Evolutionary conservation across 2,113 vertebrate genomes (phyloP).

Genomic region (Aythya baeri): DNA sequence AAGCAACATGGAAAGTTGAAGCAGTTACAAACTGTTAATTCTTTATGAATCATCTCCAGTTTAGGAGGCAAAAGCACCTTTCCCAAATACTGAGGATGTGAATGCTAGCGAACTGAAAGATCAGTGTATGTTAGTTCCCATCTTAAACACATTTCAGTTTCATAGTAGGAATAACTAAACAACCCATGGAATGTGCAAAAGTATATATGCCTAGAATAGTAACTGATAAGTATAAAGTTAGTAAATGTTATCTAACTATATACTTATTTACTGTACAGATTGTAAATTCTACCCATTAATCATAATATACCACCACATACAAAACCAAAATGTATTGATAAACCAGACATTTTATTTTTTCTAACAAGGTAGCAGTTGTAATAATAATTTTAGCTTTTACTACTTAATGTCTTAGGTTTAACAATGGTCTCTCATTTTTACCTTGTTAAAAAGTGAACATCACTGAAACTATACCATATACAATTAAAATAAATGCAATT

Average conservation of each 20-base stretch:
- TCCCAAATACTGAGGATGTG: not conserved
- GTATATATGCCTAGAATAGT: not conserved
- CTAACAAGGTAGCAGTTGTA: not conserved
- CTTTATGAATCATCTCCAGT: not conserved
- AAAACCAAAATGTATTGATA: not conserved
- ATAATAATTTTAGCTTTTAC: not conserved
- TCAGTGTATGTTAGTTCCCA: not conserved
- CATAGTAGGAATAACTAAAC: not conserved
- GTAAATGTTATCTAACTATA: not conserved
- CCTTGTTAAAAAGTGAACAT: not conserved
- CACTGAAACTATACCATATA: not conserved
- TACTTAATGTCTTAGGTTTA: not conserved
- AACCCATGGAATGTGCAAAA: not conserved
- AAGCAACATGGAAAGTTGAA: not conserved
- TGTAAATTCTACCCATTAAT: not conserved
- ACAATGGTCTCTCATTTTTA: not conserved
- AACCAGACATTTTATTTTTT: not conserved
- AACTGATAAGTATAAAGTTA: not conserved
- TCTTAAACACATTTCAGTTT: not conserved
- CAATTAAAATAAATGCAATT: not conserved
- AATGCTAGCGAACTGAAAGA: not conserved
- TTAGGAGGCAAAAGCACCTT: not conserved
- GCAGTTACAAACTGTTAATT: not conserved
- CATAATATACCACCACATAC: not conserved
- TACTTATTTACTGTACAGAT: not conserved